Percentiles rank a stretch among this genome's conserved stretches.
Conservation (phyloP, 1,140 invertebrate genomes). For the Battus philenor region DNA sequence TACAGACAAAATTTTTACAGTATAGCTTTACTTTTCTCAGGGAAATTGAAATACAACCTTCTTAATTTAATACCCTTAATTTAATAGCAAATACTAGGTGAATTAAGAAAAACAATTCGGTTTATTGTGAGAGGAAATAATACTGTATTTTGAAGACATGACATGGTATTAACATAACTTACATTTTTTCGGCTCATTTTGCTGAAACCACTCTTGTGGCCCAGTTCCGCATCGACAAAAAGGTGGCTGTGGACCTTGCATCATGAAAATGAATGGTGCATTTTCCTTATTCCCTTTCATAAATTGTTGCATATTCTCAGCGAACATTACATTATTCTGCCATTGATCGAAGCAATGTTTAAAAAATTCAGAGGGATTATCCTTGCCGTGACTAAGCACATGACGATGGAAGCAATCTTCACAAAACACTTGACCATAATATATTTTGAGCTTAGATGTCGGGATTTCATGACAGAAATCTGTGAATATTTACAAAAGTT, state of each 20-base stretch:
- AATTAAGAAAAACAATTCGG: too few species aligned
- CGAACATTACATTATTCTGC: slow-evolving; percentile 53
- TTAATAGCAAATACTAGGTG: too few species aligned
- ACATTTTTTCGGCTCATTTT: slow-evolving; percentile 57
- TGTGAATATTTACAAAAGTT: slow-evolving; percentile 18
- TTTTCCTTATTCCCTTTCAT: slow-evolving; percentile 39
- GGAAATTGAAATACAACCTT: too few species aligned
- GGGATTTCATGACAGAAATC: slow-evolving; percentile 52
- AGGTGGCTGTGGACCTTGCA: slow-evolving; percentile 46
- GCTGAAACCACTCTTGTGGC: slow-evolving; percentile 44
- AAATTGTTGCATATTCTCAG: slow-evolving; percentile 53
- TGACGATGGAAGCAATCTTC: slow-evolving; percentile 58
- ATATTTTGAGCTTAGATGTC: slow-evolving; percentile 48
- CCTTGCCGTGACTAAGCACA: slow-evolving; percentile 40
- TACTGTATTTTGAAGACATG: too few species aligned
- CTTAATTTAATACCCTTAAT: too few species aligned
- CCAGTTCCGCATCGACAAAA: slow-evolving; percentile 48
- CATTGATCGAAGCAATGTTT: slow-evolving; percentile 57
- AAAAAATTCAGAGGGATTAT: slow-evolving; percentile 57
- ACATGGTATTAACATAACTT: slow-evolving; percentile 17
- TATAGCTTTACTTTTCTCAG: too few species aligned
- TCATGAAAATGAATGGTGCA: slow-evolving; percentile 57
- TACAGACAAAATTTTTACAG: slow-evolving; percentile 29
- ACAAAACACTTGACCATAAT: slow-evolving; percentile 64
- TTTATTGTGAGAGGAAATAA: too few species aligned